Conservation (phyloP, 2,113 vertebrate species). For the Elaphurus davidianus region DNA sequence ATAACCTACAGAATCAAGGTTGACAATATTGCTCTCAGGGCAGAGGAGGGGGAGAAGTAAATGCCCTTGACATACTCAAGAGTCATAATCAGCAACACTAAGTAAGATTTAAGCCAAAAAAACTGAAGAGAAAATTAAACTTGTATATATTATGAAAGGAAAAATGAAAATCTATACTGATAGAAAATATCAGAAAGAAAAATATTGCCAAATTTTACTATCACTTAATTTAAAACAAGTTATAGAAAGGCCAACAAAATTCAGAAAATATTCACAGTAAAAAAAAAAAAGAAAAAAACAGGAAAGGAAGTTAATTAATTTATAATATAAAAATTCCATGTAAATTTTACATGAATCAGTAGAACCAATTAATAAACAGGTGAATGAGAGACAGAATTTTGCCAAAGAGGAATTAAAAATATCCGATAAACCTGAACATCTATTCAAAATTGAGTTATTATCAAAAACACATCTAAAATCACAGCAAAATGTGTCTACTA, state of each 20-base stretch:
- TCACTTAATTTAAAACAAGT: neutral
- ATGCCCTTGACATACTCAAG: neutral
- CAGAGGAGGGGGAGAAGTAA: neutral
- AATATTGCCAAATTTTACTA: neutral
- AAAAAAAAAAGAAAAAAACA: neutral
- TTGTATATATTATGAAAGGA: neutral
- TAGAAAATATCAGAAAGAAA: neutral
- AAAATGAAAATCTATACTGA: neutral
- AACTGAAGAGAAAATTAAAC: neutral
- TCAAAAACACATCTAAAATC: neutral
- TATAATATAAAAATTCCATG: neutral
- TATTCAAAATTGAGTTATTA: neutral
- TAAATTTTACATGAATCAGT: neutral
- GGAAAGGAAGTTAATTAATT: neutral
- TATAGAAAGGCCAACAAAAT: neutral
- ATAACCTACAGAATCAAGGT: neutral
- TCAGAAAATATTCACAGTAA: neutral
- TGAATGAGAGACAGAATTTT: neutral
- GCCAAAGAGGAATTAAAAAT: neutral
- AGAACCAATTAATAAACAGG: neutral
- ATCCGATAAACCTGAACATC: neutral
- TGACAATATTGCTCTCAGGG: neutral
- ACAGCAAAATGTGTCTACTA: neutral
- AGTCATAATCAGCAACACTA: neutral
- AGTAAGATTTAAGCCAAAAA: neutral